Evolutionary conservation across 2,797 vertebrate genomes (phyloP).

Genomic region (Malacoraja senta): DNA sequence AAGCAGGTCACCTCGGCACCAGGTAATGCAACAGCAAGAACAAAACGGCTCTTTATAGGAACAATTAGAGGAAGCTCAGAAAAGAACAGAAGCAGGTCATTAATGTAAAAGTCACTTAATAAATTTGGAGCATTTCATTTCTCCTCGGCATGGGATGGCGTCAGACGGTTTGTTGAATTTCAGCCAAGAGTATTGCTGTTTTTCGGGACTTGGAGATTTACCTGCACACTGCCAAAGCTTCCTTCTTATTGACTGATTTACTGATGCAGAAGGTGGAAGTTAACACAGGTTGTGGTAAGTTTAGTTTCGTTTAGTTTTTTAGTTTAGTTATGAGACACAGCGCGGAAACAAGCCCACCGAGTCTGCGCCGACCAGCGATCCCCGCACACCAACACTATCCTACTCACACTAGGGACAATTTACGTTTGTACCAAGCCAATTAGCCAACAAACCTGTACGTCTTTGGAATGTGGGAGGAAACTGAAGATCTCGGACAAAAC

Average conservation of each 20-base stretch:
- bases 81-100: not conserved
- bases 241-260: not conserved
- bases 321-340: too few relatives aligned
- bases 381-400: too few relatives aligned
- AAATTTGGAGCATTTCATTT: not conserved
- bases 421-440: too few relatives aligned
- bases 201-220: not conserved
- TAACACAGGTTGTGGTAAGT: not conserved
- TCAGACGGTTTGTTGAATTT: not conserved
- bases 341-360: too few relatives aligned
- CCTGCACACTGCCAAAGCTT: not conserved
- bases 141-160: not conserved
- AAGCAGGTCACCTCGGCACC: not conserved
- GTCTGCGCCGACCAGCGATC: too few relatives aligned
- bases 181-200: not conserved
- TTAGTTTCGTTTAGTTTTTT: too few relatives aligned
- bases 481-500: too few relatives aligned
- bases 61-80: not conserved
- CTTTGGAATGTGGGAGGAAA: too few relatives aligned
- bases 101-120: not conserved
- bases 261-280: not conserved
- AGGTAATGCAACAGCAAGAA: not conserved
- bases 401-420: too few relatives aligned
- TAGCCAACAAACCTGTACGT: too few relatives aligned
- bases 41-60: not conserved